A percentile compares a stretch with the other conserved stretches of the same genome.
Evolutionary conservation across 2,888 invertebrate genomes (phyloP).

Genomic region (Cephus sareptanus): DNA sequence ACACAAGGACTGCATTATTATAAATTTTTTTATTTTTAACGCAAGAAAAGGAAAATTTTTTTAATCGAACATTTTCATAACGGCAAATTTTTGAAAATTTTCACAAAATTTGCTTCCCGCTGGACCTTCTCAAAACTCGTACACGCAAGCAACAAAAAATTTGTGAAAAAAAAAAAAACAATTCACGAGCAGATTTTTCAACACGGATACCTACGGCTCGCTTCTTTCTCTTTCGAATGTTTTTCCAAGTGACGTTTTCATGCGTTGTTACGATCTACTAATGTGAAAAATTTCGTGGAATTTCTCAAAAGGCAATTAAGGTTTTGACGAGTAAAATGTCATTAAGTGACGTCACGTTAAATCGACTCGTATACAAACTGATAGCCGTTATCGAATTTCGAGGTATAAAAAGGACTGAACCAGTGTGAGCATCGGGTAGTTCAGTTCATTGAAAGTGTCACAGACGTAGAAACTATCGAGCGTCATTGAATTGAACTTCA

Average conservation of each 20-base stretch:
- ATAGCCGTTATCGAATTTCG: background rate
- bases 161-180: too few relatives aligned
- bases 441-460: background rate
- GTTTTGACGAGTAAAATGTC: background rate
- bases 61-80: too few relatives aligned
- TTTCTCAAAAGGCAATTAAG: background rate
- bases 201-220: too few relatives aligned
- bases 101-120: too few relatives aligned
- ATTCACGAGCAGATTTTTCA: too few relatives aligned
- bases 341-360: background rate
- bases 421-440: background rate
- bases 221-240: background rate
- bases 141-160: too few relatives aligned
- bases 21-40: too few relatives aligned
- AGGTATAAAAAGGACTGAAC: background rate
- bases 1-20: background rate
- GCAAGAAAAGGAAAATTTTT: too few relatives aligned
- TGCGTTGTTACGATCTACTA: background rate
- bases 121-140: too few relatives aligned
- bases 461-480: background rate
- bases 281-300: background rate
- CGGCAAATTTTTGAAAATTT: too few relatives aligned
- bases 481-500: background rate
- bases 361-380: background rate
- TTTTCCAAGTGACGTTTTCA: background rate